Conservation (phyloP, 2,113 vertebrate genomes). For the Oplegnathus fasciatus region DNA sequence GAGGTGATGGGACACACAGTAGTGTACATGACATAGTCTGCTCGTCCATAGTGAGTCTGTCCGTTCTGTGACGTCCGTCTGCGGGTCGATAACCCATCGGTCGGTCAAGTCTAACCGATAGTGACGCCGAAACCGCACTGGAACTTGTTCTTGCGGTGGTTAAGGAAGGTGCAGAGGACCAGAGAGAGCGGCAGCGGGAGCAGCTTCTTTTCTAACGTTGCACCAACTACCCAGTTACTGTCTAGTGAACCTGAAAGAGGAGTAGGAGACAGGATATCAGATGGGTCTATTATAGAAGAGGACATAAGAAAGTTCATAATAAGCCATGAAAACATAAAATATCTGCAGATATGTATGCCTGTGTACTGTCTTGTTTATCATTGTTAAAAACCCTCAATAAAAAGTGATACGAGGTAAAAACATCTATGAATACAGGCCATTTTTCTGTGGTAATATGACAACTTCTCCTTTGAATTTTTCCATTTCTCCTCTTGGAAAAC, state of each 20-base stretch:
- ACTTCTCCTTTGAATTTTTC: neutral
- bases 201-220: slow-evolving; percentile 91
- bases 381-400: neutral
- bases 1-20: slow-evolving; percentile 35
- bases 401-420: neutral
- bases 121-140: slow-evolving; percentile 92
- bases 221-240: slow-evolving; percentile 92
- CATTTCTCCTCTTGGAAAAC: neutral
- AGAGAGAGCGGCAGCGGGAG: slow-evolving; percentile 89
- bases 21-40: slow-evolving; percentile 24
- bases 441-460: neutral
- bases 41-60: slow-evolving; percentile 34
- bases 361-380: neutral
- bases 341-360: neutral
- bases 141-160: slow-evolving; percentile 93
- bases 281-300: neutral
- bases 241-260: slow-evolving; percentile 87
- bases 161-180: slow-evolving; percentile 91
- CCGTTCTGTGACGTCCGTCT: slow-evolving; percentile 13
- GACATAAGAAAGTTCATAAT: neutral
- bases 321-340: neutral
- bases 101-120: slow-evolving; percentile 82
- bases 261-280: neutral
- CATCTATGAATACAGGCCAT: too few relatives aligned
- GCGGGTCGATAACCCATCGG: neutral